A percentile compares a stretch with the other conserved stretches of the same genome.
These are phyloP conservation scores for Cyanoderma ruficeps DNA, from an alignment of 2,113 vertebrate species.

Conservation along the genomic window DNA sequence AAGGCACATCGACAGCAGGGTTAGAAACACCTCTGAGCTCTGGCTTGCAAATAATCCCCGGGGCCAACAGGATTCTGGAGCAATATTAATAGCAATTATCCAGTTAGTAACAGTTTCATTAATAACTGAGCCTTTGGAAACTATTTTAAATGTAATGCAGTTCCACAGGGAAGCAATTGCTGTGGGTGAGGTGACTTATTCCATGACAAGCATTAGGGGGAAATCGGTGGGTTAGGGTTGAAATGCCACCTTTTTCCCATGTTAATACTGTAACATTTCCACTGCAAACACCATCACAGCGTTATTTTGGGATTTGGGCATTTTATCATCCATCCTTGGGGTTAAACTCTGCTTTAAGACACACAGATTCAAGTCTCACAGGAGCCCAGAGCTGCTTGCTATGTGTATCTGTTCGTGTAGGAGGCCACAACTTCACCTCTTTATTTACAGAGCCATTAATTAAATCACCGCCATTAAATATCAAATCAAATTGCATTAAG, in stretches of 20 bases:
- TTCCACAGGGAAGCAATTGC: neutral
- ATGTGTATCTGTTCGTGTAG: neutral
- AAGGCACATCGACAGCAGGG: neutral
- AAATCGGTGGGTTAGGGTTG: neutral
- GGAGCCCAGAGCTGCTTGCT: neutral
- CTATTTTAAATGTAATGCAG: neutral
- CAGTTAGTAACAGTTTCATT: neutral
- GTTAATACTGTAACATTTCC: neutral
- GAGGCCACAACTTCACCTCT: neutral
- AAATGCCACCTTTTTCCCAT: neutral
- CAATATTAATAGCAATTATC: neutral
- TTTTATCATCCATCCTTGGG: neutral
- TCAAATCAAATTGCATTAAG: constrained; percentile 15
- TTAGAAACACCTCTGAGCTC: neutral
- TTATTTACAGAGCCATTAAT: constrained; percentile 61
- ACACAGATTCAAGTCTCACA: neutral
- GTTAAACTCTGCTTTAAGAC: neutral
- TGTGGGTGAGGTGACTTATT: neutral
- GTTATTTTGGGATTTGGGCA: neutral
- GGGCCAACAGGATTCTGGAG: neutral
- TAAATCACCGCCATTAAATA: constrained; percentile 60
- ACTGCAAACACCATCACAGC: neutral
- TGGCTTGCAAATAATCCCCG: neutral
- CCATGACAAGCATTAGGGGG: neutral
- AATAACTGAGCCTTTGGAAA: neutral